Evolutionary conservation across 2,113 vertebrate species (phyloP).

Genomic region (Turnix velox): DNA sequence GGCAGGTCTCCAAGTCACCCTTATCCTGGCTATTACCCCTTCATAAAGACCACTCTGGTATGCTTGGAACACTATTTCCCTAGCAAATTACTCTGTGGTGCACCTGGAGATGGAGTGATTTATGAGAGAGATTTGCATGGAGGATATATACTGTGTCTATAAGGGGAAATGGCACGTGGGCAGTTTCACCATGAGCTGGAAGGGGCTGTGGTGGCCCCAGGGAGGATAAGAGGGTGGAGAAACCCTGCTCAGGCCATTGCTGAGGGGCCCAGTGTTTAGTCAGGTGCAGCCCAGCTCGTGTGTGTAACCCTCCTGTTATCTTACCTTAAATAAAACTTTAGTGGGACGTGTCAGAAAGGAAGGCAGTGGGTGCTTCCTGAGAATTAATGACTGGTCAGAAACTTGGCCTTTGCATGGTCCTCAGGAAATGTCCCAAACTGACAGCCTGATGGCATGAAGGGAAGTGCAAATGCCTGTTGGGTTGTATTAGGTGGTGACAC

Average conservation of each 20-base stretch:
- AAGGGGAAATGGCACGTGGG: background rate
- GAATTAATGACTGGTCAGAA: background rate
- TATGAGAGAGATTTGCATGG: slow-evolving; percentile 4
- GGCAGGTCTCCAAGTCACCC: background rate
- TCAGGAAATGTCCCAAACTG: background rate
- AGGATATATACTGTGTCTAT: background rate
- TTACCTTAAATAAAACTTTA: background rate
- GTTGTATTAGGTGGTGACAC: background rate
- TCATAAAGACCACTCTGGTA: background rate
- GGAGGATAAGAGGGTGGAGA: background rate
- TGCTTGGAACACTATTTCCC: slow-evolving; percentile 18
- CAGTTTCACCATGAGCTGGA: background rate
- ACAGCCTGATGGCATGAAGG: accelerated
- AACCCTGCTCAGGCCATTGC: background rate
- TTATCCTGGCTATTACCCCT: background rate
- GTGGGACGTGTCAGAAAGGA: background rate
- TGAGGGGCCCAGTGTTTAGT: background rate
- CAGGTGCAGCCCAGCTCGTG: slow-evolving; percentile 32
- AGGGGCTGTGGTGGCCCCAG: background rate
- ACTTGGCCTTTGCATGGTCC: background rate
- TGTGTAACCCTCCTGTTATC: background rate
- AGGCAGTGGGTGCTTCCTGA: background rate
- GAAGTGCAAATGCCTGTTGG: background rate
- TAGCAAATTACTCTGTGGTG: background rate
- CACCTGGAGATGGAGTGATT: slow-evolving; percentile 38